Evolutionary conservation across 30 jellyfish, hydroid and myxozoan species (phyloP).

Genomic region (Mastigias papua): DNA sequence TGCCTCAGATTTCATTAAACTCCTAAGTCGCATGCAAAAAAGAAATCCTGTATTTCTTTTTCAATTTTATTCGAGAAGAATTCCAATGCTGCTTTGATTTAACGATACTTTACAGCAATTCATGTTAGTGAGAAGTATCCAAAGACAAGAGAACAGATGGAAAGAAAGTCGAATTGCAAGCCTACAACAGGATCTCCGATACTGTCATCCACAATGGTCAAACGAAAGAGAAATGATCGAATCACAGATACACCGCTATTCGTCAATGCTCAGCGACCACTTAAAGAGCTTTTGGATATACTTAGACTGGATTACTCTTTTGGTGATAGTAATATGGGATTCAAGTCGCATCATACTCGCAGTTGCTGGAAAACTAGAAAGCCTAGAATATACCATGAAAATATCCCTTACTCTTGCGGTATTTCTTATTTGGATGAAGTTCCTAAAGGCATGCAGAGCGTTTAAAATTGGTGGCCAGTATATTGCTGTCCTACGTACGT

Average conservation of each 20-base stretch:
- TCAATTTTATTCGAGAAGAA: no score
- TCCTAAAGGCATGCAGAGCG: slow-evolving; percentile 47
- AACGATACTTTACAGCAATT: slow-evolving; percentile 39
- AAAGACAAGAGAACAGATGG: slow-evolving; percentile 55
- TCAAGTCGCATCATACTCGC: background rate
- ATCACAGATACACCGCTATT: slow-evolving; percentile 34
- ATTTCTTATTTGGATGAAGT: slow-evolving; percentile 38
- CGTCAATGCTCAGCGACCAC: slow-evolving; percentile 58
- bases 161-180: slow-evolving; percentile 24
- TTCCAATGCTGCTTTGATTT: no score
- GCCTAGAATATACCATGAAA: background rate
- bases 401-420: slow-evolving; percentile 25
- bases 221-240: slow-evolving; percentile 32
- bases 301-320: slow-evolving; percentile 7
- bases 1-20: no score
- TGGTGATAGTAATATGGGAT: background rate
- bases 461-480: slow-evolving; percentile 51
- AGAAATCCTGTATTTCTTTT: no score
- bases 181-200: slow-evolving; percentile 32
- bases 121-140: background rate
- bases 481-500: slow-evolving; percentile 51
- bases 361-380: background rate
- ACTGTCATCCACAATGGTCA: slow-evolving; percentile 81
- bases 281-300: slow-evolving; percentile 51
- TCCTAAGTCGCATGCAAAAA: no score